Evolutionary conservation across 2,797 vertebrate species (phyloP), one percentile per base, ranked within the genome.

Genomic region (Catostomus latipinnis): DNA sequence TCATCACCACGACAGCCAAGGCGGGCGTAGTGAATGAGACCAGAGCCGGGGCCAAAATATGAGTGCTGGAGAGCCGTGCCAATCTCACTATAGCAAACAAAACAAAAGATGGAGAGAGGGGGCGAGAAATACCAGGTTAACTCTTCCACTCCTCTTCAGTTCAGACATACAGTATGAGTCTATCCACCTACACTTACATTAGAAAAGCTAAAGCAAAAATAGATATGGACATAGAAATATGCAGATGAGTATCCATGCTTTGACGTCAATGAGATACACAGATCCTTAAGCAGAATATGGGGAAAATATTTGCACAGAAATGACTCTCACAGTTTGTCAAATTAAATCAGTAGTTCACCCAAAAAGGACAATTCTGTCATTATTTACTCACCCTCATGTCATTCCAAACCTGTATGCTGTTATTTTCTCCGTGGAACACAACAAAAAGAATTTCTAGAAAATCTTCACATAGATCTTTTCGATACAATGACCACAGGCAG

Each of bases 1-100:
- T 98, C 96, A 58, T 96, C 91, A 0, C 96, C 96, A 0, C 90
- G 94, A 88, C 96, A 98, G 89, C 96, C 96, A 76, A 96, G 89
- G 6, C 95, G 93, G 78, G 95, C 94, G 1, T 96, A 93, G 86
- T 96, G 96, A 84, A 95, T 92, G 68, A 96, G 94, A 81, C 94
- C 90, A 1, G 92, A 92, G 84, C 95, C 93, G 0, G 92, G 88
- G 67, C 90, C 90, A 0, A 93, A 93, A 83, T 90, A 91, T 3
- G 89, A 90, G 84, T 93, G 94, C 83, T 90, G 94, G 85, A 92
- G 83, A 0, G 94, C 94, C 0, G 94, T 93, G 84, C 96, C 96
- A 0, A 96, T 96, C 84, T 96, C 96, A 50, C 96, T 98, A 61
- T 74, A 71, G 73, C 60, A 61, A 2, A 12, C 6, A 22, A 5